A percentile compares a stretch with the other conserved stretches of the same genome.
These are phyloP conservation scores for Alviniconcha strummeri DNA, from an alignment of 2,888 invertebrate genomes.

Conservation along the genomic window DNA sequence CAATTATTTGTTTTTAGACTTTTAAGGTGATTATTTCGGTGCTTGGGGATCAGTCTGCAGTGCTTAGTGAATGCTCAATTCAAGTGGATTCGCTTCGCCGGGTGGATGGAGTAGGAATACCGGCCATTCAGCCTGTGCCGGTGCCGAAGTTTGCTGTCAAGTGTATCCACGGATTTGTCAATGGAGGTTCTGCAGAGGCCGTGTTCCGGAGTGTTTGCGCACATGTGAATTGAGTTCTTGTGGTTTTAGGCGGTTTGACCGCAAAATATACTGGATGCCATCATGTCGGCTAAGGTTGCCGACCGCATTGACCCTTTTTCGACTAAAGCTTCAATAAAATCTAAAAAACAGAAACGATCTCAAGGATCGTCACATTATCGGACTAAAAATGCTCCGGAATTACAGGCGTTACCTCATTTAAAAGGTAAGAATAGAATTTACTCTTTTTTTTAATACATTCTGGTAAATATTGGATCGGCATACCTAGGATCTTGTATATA, in stretches of 20 bases:
- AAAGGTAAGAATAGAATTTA: slow-evolving; percentile 83
- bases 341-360: slow-evolving; percentile 98
- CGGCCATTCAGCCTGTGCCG: slow-evolving; percentile 26
- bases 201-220: slow-evolving; percentile 39
- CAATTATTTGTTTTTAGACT: slow-evolving; percentile 43
- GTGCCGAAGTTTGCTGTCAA: slow-evolving; percentile 41
- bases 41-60: slow-evolving; percentile 16
- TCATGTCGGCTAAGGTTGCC: slow-evolving; percentile 80
- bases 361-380: slow-evolving; percentile 99
- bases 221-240: slow-evolving; percentile 41
- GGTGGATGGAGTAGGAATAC: slow-evolving; percentile 30
- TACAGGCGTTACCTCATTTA: slow-evolving; percentile 94
- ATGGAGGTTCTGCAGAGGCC: slow-evolving; percentile 41
- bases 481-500: slow-evolving; percentile 22
- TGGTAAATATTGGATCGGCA: slow-evolving; percentile 5
- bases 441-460: slow-evolving; percentile 4
- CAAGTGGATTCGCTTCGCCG: slow-evolving; percentile 18
- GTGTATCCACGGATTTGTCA: slow-evolving; percentile 50
- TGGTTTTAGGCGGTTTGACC: slow-evolving; percentile 40
- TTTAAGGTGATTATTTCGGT: slow-evolving; percentile 29
- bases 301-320: slow-evolving; percentile 99
- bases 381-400: slow-evolving; percentile 97
- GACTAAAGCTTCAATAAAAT: slow-evolving; percentile 95
- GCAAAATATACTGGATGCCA: slow-evolving; percentile 56
- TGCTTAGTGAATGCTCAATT: slow-evolving; percentile 24